phyloP scores from a whole-genome alignment of 1,140 invertebrate species.

The Caenorhabditis briggsae region DNA sequence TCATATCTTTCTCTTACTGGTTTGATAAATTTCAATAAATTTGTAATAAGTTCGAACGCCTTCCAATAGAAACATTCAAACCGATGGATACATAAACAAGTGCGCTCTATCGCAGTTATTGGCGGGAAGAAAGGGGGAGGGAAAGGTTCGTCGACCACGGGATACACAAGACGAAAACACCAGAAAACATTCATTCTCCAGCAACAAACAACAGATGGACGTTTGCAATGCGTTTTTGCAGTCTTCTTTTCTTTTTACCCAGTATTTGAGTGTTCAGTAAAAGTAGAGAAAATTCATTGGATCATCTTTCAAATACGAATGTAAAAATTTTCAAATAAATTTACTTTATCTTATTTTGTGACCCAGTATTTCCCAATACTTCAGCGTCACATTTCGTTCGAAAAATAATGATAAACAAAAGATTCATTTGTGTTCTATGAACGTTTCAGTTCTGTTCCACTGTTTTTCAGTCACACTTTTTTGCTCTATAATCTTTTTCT shows the following conservation, averaged over 20 bases:
- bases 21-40: conserved; percentile 1
- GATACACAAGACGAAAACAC: neutral
- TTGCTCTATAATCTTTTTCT: neutral
- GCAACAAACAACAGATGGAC: neutral
- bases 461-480: neutral
- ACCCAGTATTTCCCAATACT: neutral
- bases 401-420: no score
- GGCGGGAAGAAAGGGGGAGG: neutral
- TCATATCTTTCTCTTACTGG: neutral
- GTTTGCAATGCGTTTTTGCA: neutral
- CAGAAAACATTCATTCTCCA: neutral
- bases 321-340: no score
- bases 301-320: no score
- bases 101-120: neutral
- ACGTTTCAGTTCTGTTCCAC: neutral
- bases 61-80: neutral
- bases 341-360: neutral
- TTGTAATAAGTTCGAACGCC: no score
- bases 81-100: neutral
- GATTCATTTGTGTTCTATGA: neutral
- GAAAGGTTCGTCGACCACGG: conserved; percentile 17
- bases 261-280: no score
- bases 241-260: neutral
- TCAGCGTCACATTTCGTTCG: neutral
- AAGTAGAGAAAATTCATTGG: no score